phyloP scores from a whole-genome alignment of 2,888 invertebrate genomes.

The Zeuzera pyrina region DNA sequence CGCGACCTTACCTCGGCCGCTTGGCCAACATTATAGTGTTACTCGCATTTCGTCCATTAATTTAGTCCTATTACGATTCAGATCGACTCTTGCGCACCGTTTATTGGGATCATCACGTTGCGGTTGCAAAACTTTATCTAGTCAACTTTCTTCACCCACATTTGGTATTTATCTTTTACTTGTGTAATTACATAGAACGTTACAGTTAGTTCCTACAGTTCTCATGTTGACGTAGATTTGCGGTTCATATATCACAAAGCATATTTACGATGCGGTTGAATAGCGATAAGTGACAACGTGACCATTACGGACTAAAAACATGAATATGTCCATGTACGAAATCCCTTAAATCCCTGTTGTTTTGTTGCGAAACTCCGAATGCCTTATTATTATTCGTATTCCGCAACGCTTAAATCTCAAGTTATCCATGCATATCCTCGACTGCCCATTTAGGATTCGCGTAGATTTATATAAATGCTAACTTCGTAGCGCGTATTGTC shows the following conservation, averaged over 20 bases:
- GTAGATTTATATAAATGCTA: too few species aligned
- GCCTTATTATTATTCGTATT: slow-evolving; percentile 18
- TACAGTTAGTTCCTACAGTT: too few species aligned
- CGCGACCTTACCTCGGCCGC: slow-evolving; percentile 36
- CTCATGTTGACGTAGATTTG: too few species aligned
- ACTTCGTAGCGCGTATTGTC: too few species aligned
- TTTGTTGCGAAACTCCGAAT: slow-evolving; percentile 6
- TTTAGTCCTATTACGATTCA: slow-evolving; percentile 56
- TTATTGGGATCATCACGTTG: slow-evolving; percentile 33
- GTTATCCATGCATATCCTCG: too few species aligned
- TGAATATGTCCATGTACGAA: too few species aligned
- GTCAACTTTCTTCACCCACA: slow-evolving; percentile 1
- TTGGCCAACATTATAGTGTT: slow-evolving; percentile 55
- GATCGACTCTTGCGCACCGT: slow-evolving; percentile 29
- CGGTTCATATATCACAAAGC: too few species aligned
- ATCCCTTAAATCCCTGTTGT: slow-evolving; percentile 10
- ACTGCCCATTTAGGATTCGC: too few species aligned
- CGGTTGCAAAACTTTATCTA: slow-evolving; percentile 25
- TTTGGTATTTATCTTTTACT: slow-evolving; percentile 5
- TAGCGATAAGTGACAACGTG: too few species aligned
- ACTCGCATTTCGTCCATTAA: slow-evolving; percentile 35
- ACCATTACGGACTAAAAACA: too few species aligned
- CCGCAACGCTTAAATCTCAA: too few species aligned
- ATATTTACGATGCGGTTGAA: too few species aligned
- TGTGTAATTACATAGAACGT: slow-evolving; percentile 2